Percentiles rank a stretch among this genome's conserved stretches.
Conservation (phyloP, 2,888 invertebrate species). For the Alviniconcha strummeri region DNA sequence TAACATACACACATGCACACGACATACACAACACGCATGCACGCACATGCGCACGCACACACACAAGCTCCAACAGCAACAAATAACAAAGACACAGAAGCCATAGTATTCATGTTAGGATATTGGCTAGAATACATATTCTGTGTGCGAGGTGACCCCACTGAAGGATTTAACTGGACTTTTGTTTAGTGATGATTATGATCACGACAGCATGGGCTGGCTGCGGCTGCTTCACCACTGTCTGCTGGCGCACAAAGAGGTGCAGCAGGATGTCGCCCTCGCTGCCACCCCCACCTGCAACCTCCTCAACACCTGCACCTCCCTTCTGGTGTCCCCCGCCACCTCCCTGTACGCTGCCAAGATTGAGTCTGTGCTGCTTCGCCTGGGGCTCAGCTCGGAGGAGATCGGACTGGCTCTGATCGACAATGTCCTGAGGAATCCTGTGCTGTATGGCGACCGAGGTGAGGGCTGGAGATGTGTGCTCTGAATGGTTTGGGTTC, state of each 20-base stretch:
- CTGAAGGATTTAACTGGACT: no score
- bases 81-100: no score
- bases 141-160: neutral
- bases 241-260: constrained; percentile 73
- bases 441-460: constrained; percentile 25
- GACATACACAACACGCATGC: no score
- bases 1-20: no score
- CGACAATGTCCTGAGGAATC: constrained; percentile 43
- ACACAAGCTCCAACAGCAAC: no score
- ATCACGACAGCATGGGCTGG: constrained; percentile 86
- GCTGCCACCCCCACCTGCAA: constrained; percentile 82
- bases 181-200: constrained; percentile 2
- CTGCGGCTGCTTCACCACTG: constrained; percentile 87
- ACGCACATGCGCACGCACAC: no score
- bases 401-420: constrained; percentile 73
- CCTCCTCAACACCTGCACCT: constrained; percentile 83
- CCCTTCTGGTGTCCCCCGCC: constrained; percentile 82
- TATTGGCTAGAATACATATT: neutral
- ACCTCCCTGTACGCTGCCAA: constrained; percentile 80
- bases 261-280: constrained; percentile 59
- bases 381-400: constrained; percentile 81
- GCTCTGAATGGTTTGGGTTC: no score
- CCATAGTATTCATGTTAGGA: no score
- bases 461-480: constrained; percentile 20
- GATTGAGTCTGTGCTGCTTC: constrained; percentile 82